Percentiles rank a stretch among this genome's conserved stretches.
Evolutionary conservation across 2,888 invertebrate genomes (phyloP).

Genomic region (Philereme vetulata): DNA sequence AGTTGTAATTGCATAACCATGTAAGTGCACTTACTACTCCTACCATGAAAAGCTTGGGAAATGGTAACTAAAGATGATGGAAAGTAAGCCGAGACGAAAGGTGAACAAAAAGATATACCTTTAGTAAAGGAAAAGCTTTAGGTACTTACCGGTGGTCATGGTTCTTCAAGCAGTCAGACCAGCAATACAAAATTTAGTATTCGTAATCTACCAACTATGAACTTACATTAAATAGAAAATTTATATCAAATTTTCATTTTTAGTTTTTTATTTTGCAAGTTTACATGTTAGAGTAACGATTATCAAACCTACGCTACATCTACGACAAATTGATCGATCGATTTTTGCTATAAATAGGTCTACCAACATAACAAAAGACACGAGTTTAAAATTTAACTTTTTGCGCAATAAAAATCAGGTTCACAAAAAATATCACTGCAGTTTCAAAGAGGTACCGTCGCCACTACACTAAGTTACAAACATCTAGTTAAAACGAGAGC

Average conservation of each 20-base stretch:
- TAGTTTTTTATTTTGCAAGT: neutral
- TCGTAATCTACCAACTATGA: constrained; percentile 12
- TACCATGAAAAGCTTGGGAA: no score
- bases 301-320: constrained; percentile 5
- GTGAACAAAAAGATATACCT: no score
- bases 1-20: no score
- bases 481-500: constrained; percentile 62
- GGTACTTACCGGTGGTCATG: constrained; percentile 72
- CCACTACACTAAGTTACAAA: constrained; percentile 54
- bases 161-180: constrained; percentile 35
- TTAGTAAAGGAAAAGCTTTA: neutral
- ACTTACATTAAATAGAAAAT: constrained; percentile 49
- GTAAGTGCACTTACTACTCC: no score
- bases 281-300: constrained; percentile 17
- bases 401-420: constrained; percentile 37
- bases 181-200: constrained; percentile 17
- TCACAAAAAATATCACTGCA: constrained; percentile 57
- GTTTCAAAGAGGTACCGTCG: constrained; percentile 46
- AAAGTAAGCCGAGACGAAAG: no score
- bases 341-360: constrained; percentile 28
- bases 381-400: constrained; percentile 23
- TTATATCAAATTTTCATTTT: constrained; percentile 62
- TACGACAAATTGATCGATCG: constrained; percentile 45
- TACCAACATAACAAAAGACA: constrained; percentile 14
- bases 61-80: no score